Evolutionary conservation across 2,797 vertebrate genomes (phyloP).

Genomic region (Hydrophis major): DNA sequence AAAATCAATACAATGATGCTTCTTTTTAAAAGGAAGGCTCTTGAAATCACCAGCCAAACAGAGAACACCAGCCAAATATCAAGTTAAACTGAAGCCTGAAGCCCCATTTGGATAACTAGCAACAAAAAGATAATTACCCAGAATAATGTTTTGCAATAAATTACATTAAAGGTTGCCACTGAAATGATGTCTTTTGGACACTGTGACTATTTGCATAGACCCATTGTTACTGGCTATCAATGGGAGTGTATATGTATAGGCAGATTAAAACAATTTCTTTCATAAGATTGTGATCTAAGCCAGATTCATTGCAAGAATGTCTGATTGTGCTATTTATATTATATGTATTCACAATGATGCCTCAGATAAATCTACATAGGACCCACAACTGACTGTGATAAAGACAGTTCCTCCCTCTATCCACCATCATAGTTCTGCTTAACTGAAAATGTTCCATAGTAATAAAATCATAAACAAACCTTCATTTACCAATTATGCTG

Average conservation of each 20-base stretch:
- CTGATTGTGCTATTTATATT: background rate
- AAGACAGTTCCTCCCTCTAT: background rate
- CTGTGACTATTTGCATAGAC: background rate
- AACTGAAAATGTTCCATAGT: background rate
- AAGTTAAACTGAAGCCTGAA: background rate
- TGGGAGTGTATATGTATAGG: background rate
- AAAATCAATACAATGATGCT: background rate
- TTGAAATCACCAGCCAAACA: background rate
- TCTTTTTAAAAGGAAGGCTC: background rate
- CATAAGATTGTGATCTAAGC: background rate
- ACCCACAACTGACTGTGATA: background rate
- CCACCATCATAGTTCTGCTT: background rate
- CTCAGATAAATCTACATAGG: background rate
- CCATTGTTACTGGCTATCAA: background rate
- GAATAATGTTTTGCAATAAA: background rate
- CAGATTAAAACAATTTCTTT: background rate
- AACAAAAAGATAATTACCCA: background rate
- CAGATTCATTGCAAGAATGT: background rate
- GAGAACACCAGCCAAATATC: background rate
- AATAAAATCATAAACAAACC: background rate
- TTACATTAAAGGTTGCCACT: background rate
- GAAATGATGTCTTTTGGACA: background rate
- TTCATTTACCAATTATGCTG: background rate
- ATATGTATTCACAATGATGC: background rate
- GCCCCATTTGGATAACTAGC: background rate